Conservation (phyloP, 2,888 invertebrate species). For the Brachynemurus nebulosus region DNA sequence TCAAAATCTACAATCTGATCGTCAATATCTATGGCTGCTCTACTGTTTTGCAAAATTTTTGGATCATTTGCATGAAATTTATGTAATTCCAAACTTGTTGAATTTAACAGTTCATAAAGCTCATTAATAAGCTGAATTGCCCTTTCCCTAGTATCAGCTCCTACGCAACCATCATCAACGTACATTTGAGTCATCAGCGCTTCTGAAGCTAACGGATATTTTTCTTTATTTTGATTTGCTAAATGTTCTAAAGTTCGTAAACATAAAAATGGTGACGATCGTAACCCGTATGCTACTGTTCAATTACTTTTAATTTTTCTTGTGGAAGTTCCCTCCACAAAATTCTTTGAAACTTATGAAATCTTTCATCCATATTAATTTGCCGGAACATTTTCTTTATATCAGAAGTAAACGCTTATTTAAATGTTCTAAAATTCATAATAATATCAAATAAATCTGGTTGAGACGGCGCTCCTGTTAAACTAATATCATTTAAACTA, state of each 20-base stretch:
- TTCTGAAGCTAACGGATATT: constrained; percentile 1
- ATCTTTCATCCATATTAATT: background rate
- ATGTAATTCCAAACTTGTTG: background rate
- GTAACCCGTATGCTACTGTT: background rate
- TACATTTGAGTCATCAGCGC: background rate
- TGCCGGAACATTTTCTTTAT: constrained; percentile 4
- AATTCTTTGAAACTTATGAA: background rate
- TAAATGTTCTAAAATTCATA: background rate
- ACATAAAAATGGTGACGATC: background rate
- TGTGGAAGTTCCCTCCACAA: background rate
- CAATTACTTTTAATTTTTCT: background rate
- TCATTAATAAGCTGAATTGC: background rate
- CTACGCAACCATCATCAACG: background rate
- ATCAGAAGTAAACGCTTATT: background rate
- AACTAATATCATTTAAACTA: background rate
- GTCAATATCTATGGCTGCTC: background rate
- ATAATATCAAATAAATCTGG: background rate
- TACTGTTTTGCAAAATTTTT: background rate
- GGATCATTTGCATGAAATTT: constrained; percentile 2
- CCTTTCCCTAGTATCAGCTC: background rate
- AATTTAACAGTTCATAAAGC: background rate
- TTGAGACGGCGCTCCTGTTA: background rate
- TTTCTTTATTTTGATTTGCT: background rate
- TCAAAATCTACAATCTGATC: background rate
- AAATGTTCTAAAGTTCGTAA: background rate